Evolutionary conservation across 2,888 invertebrate species (phyloP), one percentile per base, ranked within the genome.

Genomic region (Pandemis cinnamomeana): DNA sequence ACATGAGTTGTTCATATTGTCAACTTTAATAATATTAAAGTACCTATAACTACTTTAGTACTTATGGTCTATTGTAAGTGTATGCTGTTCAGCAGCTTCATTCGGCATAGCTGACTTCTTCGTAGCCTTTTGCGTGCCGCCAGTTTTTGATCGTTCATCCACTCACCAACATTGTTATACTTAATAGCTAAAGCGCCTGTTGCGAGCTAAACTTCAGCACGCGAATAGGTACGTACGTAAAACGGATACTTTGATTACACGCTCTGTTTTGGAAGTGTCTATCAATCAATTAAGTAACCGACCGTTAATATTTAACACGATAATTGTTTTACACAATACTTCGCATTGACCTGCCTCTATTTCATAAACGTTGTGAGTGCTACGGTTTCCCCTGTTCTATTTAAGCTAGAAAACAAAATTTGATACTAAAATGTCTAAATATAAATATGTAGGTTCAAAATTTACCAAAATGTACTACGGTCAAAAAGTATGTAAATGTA

Each of bases 171-270:
- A 27, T 58, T 11, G 27, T 36, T 36, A 36, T 36, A 4, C 27
- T 36, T 46, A 11, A 11, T 46, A 11, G 11, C 27, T 36, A 67
- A 62, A 64, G 11, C 27, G 46, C 48, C 46, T 60, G 27, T 41
- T 27, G 48, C 41, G 64, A 55, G 64, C 55, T 64, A 64, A 48
- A 51, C 60, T 60, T 44, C 36, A 61, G 51, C 70, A 73, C 73
- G 70, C 69, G 64, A 69, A 58, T 36, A n/a, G n/a, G n/a, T n/a
- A 36, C 27, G 27, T 36, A 36, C 27, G 8, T 64, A 46, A 66
- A 51, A 10, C 36, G 41, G 44, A 41, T 15, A 67, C 20, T 51
- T 60, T 20, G 42, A 73, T 69, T 69, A 64, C 51, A 66, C 44
- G 73, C 73, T 74, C 70, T 41, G 66, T 60, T 69, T 60, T 48